Conservation (phyloP, 2,113 vertebrate species). For the Sinocyclocheilus anshuiensis region DNA sequence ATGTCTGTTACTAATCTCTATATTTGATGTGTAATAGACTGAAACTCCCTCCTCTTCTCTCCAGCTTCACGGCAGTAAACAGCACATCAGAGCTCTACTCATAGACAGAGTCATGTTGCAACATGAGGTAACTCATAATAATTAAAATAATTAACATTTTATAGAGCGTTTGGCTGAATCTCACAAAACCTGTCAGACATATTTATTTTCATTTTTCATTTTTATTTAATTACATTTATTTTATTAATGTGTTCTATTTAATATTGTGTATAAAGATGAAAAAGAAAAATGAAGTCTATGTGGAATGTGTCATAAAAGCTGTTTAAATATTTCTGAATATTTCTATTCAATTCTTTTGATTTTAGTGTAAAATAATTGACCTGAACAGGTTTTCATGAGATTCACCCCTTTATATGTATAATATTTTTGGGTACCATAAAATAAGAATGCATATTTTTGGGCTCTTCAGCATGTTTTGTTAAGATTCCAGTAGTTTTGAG, state of each 20-base stretch:
- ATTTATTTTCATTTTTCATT: background rate
- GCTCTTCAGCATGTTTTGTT: background rate
- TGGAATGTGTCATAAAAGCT: background rate
- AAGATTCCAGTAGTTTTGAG: background rate
- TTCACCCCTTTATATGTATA: no score
- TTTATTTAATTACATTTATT: background rate
- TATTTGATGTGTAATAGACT: background rate
- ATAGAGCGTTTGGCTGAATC: background rate
- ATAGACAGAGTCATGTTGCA: constrained; percentile 98
- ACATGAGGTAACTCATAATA: constrained; percentile 82
- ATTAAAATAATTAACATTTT: background rate
- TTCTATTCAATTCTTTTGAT: no score
- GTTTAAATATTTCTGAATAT: no score
- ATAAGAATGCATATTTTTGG: no score
- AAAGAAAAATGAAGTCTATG: background rate
- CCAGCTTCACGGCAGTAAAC: constrained; percentile 94
- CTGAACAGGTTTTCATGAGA: no score
- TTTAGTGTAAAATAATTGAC: no score
- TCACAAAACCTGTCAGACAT: background rate
- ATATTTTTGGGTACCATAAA: no score
- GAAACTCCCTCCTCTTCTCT: constrained; percentile 56
- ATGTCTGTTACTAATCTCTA: background rate
- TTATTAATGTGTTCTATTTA: no score
- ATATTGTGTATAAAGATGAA: no score
- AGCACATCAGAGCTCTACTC: constrained; percentile 92